Percentiles rank a stretch among this genome's conserved stretches.
Conservation (phyloP, 53 echinoderm and acorn worm species). For the Echinometra lucunter region DNA sequence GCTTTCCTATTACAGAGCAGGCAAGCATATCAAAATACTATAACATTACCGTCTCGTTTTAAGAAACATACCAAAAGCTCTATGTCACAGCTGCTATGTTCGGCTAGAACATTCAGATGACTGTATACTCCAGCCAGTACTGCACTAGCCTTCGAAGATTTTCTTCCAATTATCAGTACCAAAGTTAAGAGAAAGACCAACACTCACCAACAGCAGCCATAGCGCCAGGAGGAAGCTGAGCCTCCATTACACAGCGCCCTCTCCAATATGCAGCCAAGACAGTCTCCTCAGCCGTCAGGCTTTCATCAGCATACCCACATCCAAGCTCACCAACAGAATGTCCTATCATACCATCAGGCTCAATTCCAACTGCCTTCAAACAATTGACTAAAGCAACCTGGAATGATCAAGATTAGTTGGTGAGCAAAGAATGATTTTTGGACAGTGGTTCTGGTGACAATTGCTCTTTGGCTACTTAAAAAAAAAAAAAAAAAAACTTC, state of each 20-base stretch:
- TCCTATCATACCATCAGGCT: conserved; percentile 85
- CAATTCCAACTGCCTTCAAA: conserved; percentile 79
- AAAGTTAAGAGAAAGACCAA: neutral
- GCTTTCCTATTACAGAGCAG: too few relatives aligned
- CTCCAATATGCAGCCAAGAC: conserved; percentile 88
- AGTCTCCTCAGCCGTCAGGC: conserved; percentile 84
- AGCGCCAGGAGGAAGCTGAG: conserved; percentile 78
- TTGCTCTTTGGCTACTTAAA: too few relatives aligned
- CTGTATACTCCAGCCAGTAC: too few relatives aligned
- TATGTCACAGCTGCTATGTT: too few relatives aligned
- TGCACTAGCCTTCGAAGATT: too few relatives aligned
- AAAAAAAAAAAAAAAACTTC: too few relatives aligned
- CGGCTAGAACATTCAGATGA: too few relatives aligned
- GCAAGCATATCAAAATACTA: too few relatives aligned
- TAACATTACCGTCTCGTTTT: too few relatives aligned
- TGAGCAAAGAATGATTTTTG: neutral
- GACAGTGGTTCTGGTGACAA: too few relatives aligned
- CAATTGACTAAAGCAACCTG: conserved; percentile 87
- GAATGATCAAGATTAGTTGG: neutral
- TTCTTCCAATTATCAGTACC: too few relatives aligned
- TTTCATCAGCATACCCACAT: conserved; percentile 89
- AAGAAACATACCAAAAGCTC: too few relatives aligned
- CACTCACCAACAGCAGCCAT: conserved; percentile 88
- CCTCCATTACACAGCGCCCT: conserved; percentile 90
- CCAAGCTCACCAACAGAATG: conserved; percentile 93